A percentile compares a stretch with the other conserved stretches of the same genome.
phyloP scores from a whole-genome alignment of 2,113 vertebrate genomes.

The Chunga burmeisteri region DNA sequence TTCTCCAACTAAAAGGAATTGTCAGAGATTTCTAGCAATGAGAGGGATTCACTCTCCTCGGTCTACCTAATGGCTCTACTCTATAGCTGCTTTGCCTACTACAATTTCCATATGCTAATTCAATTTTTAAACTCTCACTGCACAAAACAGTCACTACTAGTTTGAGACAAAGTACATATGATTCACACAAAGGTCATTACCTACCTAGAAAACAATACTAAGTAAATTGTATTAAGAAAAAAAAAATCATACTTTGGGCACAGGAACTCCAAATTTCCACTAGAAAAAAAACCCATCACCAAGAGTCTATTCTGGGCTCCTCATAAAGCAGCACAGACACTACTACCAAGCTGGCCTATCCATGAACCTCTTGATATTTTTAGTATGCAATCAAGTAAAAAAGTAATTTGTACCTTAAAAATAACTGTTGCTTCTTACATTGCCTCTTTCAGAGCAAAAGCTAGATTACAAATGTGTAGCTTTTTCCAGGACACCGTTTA shows the following conservation, averaged over 20 bases:
- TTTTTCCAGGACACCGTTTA: not conserved
- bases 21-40: not conserved
- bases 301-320: not conserved
- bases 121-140: not conserved
- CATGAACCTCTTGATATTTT: not conserved
- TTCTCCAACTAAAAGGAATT: not conserved
- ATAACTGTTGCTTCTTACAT: not conserved
- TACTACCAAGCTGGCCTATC: not conserved
- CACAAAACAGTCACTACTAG: not conserved
- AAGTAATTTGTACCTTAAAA: not conserved
- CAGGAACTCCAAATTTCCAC: not conserved
- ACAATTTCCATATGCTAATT: not conserved
- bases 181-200: not conserved
- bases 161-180: not conserved
- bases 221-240: not conserved
- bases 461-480: not conserved
- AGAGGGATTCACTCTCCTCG: not conserved
- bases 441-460: not conserved
- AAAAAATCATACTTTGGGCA: not conserved
- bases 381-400: not conserved
- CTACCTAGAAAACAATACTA: not conserved
- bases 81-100: not conserved
- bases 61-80: not conserved
- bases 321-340: not conserved
- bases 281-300: not conserved